Base-by-base conservation (phyloP, 1,140 invertebrate genomes). In the Brachionus rotundiformis region DNA sequence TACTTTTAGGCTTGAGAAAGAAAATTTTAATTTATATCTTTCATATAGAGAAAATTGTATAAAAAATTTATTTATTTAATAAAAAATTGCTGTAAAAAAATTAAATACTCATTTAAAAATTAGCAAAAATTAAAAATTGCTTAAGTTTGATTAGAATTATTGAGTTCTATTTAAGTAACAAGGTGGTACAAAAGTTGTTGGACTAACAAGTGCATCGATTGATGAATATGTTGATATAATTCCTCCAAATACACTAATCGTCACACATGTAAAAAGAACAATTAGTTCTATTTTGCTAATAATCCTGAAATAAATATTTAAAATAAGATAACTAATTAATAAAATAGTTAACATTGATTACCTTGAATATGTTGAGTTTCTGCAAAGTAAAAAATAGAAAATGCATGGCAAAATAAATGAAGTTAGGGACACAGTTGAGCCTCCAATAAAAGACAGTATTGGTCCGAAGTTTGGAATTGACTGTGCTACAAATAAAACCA, bases 401-500 rank as follows among this genome's bases (percentile, higher is more conserved):
- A 96, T 83, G 0, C 93, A 92, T 0, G 95, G 94, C 25, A 95
- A 90, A 16, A 96, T 90, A 82, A 95, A 94, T 2, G 91, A 91
- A 82, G 94, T 91, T 5, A 95, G 86, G 0, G 93, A 93, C 0
- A 93, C 93, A 0, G 93, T 94, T 0, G 95, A 90, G 0, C 92
- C 92, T 13, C 94, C 94, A 3, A 96, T 91, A 3, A 96, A 88
- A 29, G 94, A 91, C 91, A 96, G 93, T 2, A 96, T 92, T n/a
- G 94, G 89, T 82, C 95, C 94, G 85, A 96, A 96, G 83, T 92
- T 90, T 0, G 95, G 94, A 0, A 96, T 91, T 3, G 92, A 91
- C 88, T 94, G 92, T 0, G 92, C 94, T 4, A 95, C 88, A 19
- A 94, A 91, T 4, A 95, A 91, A 0, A 92, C 92, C 0, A 92